Evolutionary conservation across 2,888 invertebrate genomes (phyloP), one percentile per base, ranked within the genome.

Genomic region (Cacoxenus indagator): DNA sequence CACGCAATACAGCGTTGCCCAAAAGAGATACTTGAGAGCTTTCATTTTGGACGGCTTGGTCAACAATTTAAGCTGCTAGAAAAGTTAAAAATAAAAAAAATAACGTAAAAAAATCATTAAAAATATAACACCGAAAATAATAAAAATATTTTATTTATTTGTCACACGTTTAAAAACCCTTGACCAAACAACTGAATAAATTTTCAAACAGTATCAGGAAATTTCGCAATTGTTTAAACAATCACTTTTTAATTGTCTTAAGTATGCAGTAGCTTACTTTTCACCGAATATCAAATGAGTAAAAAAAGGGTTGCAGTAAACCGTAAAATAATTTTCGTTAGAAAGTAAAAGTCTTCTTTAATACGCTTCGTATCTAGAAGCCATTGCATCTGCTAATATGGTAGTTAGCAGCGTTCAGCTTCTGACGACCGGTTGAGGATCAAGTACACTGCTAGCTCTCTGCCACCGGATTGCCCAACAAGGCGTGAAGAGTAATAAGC

Each of bases 401-500:
- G 43, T 26, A 55, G 11, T 22, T 48, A n/a, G 4, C 31, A 9
- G 5, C 9, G 31, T 2, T 8, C 27, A 1, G 27, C 27, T 17
- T 1, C 24, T 57, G 66, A 45, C 73, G 75, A 70, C 74, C 70
- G 73, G n/a, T n/a, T 24, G 67, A 5, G 64, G 57, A 9, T 24
- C 43, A 43, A 11, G 24, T 4, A 22, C 43, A 62, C 45, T 62
- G 14, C 9, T 6, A 45, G 43, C 61, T 51, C 24, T 2, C 14
- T 45, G 45, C 6, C 26, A 24, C 61, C 19, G 24, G 77, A 65
- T 69, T 73, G 79, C 75, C 79, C 79, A 82, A 78, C 79, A 77
- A 81, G 83, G 83, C 83, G 81, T 82, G 79, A 82, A 81, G 73
- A 79, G 72, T 46, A 70, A 75, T 71, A 71, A 73, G 72, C 70